These are phyloP conservation scores for Cylloceria caligata DNA, from an alignment of 2,888 invertebrate genomes.

Conservation along the genomic window DNA sequence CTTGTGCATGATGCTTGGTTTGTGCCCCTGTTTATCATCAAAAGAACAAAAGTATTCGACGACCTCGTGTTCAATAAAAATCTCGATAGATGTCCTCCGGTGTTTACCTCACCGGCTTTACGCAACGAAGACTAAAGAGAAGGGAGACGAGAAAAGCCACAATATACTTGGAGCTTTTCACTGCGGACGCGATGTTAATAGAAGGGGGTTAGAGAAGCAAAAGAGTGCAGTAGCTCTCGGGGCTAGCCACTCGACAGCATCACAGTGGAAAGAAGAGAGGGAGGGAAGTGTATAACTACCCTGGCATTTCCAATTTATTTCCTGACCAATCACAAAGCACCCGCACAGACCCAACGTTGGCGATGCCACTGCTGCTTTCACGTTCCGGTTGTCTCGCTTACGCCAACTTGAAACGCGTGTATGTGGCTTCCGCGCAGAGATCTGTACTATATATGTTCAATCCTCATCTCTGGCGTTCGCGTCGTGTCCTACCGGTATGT, in stretches of 20 bases:
- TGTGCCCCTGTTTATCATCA: slow-evolving; percentile 34
- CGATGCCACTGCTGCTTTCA: slow-evolving; percentile 36
- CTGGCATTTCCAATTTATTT: slow-evolving; percentile 66
- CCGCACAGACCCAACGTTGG: not conserved
- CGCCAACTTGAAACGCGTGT: slow-evolving; percentile 37
- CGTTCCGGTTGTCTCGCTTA: slow-evolving; percentile 55
- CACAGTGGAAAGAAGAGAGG: slow-evolving; percentile 28
- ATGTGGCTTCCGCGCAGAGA: slow-evolving; percentile 3
- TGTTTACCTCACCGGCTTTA: not conserved
- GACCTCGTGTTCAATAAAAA: slow-evolving; percentile 15
- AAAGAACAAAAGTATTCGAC: not conserved
- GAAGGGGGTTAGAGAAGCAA: not conserved
- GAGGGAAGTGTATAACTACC: slow-evolving; percentile 55
- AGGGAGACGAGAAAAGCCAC: slow-evolving; percentile 14
- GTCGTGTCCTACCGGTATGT: slow-evolving; percentile 17
- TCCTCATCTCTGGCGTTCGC: slow-evolving; percentile 53
- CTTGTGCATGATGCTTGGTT: slow-evolving; percentile 13
- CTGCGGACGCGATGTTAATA: slow-evolving; percentile 31
- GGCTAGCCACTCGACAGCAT: slow-evolving; percentile 31
- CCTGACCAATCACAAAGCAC: slow-evolving; percentile 64
- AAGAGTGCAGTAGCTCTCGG: not conserved
- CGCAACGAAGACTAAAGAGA: not conserved
- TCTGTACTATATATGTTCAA: slow-evolving; percentile 28
- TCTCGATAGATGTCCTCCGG: not conserved
- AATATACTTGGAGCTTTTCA: slow-evolving; percentile 33